Conservation (phyloP, 1,140 invertebrate species). For the Aphelenchoides fujianensis region DNA sequence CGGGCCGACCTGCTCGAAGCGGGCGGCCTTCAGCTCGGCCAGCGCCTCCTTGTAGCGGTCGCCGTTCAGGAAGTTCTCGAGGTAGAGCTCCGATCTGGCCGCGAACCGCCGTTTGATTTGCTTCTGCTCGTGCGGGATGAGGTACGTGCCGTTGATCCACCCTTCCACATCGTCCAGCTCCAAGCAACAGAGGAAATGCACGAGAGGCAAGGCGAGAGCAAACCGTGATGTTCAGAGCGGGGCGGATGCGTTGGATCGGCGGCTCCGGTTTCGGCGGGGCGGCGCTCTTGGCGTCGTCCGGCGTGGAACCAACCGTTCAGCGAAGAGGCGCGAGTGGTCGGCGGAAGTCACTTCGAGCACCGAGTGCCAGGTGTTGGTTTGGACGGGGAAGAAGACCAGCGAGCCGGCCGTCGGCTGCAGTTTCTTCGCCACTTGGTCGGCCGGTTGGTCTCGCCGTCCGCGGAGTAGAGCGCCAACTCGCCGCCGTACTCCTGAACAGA, state of each 20-base stretch:
- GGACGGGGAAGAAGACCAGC: conserved; percentile 46
- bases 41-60: conserved; percentile 41
- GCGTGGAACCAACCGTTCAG: conserved; percentile 55
- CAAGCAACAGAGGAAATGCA: too few relatives aligned
- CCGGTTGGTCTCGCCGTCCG: conserved; percentile 25
- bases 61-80: conserved; percentile 38
- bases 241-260: conserved; percentile 9
- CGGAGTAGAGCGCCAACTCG: conserved; percentile 35
- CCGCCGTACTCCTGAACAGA: conserved; percentile 33
- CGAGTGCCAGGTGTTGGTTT: conserved; percentile 47
- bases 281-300: conserved; percentile 24
- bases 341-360: conserved; percentile 43
- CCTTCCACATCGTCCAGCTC: too few relatives aligned
- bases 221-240: too few relatives aligned
- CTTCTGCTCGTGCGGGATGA: conserved; percentile 18
- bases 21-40: conserved; percentile 36
- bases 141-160: conserved; percentile 35
- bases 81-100: conserved; percentile 33
- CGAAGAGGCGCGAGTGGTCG: conserved; percentile 39
- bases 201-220: too few relatives aligned
- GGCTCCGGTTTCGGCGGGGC: conserved; percentile 32
- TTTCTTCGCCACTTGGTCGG: conserved; percentile 30
- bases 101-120: conserved; percentile 43
- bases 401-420: conserved; percentile 40
- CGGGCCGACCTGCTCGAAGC: conserved; percentile 38